Conservation (phyloP, 2,797 vertebrate genomes). For the Sebastes steindachneri region DNA sequence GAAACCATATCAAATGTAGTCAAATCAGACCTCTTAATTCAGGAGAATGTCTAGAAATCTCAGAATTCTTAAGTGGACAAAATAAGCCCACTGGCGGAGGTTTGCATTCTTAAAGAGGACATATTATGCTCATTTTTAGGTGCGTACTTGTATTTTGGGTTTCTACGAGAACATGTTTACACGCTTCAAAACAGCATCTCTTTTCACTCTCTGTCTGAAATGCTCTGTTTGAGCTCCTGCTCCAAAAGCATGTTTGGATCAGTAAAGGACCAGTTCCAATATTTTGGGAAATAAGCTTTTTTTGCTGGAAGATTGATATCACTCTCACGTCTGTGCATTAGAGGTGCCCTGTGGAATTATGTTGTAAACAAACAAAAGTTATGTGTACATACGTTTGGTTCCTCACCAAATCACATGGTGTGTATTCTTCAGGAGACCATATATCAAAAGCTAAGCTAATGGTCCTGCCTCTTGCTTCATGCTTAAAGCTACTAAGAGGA, state of each 20-base stretch:
- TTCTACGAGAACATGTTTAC: no score
- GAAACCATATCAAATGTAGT: neutral
- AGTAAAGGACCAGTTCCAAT: neutral
- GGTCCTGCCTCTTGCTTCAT: neutral
- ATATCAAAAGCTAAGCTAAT: neutral
- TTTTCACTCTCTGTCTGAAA: no score
- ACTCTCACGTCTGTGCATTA: neutral
- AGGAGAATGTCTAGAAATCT: neutral
- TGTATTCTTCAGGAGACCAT: neutral
- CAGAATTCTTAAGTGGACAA: neutral
- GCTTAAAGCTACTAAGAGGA: rapidly evolving
- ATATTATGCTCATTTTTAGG: no score
- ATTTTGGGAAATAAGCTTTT: neutral
- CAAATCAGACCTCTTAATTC: neutral
- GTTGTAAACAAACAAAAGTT: neutral
- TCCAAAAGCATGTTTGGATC: neutral
- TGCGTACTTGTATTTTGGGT: no score
- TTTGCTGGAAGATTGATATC: neutral
- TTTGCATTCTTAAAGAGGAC: neutral
- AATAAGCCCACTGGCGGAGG: neutral
- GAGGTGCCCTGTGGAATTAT: neutral
- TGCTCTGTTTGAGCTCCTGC: no score
- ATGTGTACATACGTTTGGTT: neutral
- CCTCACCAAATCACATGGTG: neutral
- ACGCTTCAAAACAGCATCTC: no score